A percentile compares a stretch with the other conserved stretches of the same genome.
Evolutionary conservation across 2,113 vertebrate genomes (phyloP).

Genomic region (Lanius ludovicianus): DNA sequence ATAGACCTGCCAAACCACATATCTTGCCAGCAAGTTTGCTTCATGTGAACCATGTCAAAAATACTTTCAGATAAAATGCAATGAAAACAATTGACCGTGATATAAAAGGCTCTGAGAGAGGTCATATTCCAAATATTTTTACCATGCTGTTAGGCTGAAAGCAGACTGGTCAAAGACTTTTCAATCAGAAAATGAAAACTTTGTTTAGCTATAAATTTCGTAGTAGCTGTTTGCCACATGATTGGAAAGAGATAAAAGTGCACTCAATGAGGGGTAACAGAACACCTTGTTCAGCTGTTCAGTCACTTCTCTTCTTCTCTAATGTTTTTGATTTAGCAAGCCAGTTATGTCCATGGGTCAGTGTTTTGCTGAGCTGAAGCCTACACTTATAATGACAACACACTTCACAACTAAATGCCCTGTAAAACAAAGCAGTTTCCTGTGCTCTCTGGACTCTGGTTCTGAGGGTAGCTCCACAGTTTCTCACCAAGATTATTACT

Average conservation of each 20-base stretch:
- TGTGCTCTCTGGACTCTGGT: neutral
- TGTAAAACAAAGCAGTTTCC: neutral
- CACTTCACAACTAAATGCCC: neutral
- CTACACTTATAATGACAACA: neutral
- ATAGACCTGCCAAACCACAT: neutral
- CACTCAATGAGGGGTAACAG: neutral
- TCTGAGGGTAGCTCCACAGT: neutral
- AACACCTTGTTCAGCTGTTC: conserved; percentile 19
- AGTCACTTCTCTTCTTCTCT: neutral
- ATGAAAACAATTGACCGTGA: neutral
- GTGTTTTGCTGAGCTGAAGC: neutral
- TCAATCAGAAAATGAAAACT: conserved; percentile 17
- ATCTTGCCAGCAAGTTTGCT: neutral
- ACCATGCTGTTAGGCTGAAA: neutral
- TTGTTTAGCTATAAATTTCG: conserved; percentile 21
- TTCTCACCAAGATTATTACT: neutral
- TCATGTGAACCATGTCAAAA: neutral
- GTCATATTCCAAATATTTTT: neutral
- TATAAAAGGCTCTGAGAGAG: neutral
- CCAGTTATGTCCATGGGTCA: neutral
- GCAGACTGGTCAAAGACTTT: neutral
- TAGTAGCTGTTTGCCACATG: conserved; percentile 25
- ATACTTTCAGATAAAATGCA: neutral
- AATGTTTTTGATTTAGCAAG: conserved; percentile 12
- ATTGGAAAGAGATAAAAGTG: conserved; percentile 44